Conservation (phyloP, 1,140 invertebrate species). For the Sitobion miscanthi region DNA sequence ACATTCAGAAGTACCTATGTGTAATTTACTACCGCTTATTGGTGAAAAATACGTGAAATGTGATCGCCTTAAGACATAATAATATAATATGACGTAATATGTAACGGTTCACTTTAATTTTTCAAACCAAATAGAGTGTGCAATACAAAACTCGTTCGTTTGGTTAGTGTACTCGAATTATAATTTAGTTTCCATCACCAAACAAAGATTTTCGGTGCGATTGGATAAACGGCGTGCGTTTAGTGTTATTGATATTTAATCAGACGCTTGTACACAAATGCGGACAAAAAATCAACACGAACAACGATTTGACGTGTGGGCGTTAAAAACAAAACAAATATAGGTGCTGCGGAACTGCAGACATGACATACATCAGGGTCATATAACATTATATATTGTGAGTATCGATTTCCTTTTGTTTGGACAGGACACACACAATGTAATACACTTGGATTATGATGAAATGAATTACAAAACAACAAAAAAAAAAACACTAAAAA, state of each 20-base stretch:
- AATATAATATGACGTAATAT: background rate
- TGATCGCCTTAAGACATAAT: too few relatives aligned
- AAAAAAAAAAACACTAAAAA: background rate
- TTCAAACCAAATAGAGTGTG: background rate
- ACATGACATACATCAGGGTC: background rate
- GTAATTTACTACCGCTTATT: too few relatives aligned
- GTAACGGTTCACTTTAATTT: background rate
- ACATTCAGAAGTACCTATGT: too few relatives aligned
- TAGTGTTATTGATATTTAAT: constrained; percentile 1
- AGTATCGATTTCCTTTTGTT: background rate
- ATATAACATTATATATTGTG: background rate
- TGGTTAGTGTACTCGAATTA: background rate
- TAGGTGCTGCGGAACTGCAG: background rate
- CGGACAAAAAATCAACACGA: background rate
- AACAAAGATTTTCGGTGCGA: background rate
- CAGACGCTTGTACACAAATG: background rate
- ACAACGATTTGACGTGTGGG: background rate
- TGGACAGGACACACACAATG: background rate
- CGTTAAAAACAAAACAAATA: constrained; percentile 1
- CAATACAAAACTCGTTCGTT: background rate
- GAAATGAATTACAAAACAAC: background rate
- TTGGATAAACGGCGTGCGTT: background rate
- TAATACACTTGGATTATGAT: background rate
- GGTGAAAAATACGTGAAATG: too few relatives aligned
- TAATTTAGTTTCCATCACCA: too few relatives aligned